Evolutionary conservation across 1,140 invertebrate species (phyloP), one percentile per base, ranked within the genome.

Genomic region (Drosophila tani): DNA sequence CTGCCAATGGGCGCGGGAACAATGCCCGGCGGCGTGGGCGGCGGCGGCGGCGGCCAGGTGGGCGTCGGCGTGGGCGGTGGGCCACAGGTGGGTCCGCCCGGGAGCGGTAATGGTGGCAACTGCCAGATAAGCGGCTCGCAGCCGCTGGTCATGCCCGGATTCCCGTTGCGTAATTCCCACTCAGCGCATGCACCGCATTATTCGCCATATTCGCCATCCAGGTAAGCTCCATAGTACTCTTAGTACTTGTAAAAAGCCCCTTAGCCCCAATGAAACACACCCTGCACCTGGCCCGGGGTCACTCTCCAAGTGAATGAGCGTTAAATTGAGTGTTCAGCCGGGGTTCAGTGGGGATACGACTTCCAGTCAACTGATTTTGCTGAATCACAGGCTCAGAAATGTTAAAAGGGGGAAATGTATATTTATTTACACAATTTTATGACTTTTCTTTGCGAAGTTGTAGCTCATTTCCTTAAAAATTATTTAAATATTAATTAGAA

Each of bases 151-250:
- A 96, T 97, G 95, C 96, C 96, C 45, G 96, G 95, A 79, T 97
- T 97, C 93, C 96, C 96, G 7, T 94, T 96, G 77, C 94, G 96
- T 79, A 94, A 95, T 91, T 94, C 95, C 84, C 95, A 95, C 85
- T 95, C 95, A 65, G 95, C 95, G 74, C 94, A 95, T 57, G 95
- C 96, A 79, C 95, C 96, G 53, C 95, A 97, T 85, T 96, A 97
- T 94, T 95, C 96, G 79, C 95, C 96, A 78, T 97, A 97, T 93
- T 97, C 97, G 75, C 97, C 97, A 88, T 97, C 98, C 75, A 96
- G 97, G 91, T 93, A 87, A 88, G 73, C 27, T 29, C 35, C 15
- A 32, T 19, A 46, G 14, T 27, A 0, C 45, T 58, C 11, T 14
- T 57, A 57, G 35, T 57, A 12, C 4, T 19, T 19, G 29, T 38